Evolutionary conservation across 1,140 invertebrate species (phyloP), one percentile per base, ranked within the genome.

Genomic region (Leptopilina boulardi): DNA sequence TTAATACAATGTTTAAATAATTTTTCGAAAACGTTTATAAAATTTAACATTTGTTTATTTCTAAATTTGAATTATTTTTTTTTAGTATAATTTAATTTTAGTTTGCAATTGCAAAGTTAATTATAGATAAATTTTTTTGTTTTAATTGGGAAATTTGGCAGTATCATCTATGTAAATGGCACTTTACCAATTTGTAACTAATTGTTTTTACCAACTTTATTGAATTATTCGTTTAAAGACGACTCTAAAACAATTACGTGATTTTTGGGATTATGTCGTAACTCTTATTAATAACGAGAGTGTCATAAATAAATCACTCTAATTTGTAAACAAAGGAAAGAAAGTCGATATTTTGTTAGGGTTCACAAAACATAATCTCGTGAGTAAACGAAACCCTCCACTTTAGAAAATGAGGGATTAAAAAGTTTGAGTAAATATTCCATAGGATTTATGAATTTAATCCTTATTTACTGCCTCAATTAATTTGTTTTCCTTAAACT

Each of bases 141-240:
- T 66, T 23, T 66, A 30, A 66, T 66, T 66, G 59, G 26, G 59
- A 23, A 66, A 66, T 66, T 66, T 66, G 59, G 59, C 59, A 66
- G 23, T 66, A 26, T 26, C 56, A 59, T 66, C 13, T 66, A 26
- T 23, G 59, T 15, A 30, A 66, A 66, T 66, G 59, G 59, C 59
- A 66, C 13, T n/a, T 30, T 23, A 23, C 59, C 59, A 66, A 66
- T 30, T 66, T 66, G 59, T 66, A 30, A 30, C 59, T 66, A 11
- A 66, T 66, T 66, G 59, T 13, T 66, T 30, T n/a, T 66, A 30
- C 26, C 8, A 4, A 66, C 23, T n/a, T 66, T 66, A 26, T 66
- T n/a, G 26, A 26, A 66, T 13, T 30, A 66, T 30, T 30, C 26
- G 15, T 66, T 3, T 30, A n/a, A 2, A 21, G 18, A 9, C 23